Percentiles rank a stretch among this genome's conserved stretches.
Conservation (phyloP, 2,113 vertebrate genomes). For the Archocentrus centrarchus region DNA sequence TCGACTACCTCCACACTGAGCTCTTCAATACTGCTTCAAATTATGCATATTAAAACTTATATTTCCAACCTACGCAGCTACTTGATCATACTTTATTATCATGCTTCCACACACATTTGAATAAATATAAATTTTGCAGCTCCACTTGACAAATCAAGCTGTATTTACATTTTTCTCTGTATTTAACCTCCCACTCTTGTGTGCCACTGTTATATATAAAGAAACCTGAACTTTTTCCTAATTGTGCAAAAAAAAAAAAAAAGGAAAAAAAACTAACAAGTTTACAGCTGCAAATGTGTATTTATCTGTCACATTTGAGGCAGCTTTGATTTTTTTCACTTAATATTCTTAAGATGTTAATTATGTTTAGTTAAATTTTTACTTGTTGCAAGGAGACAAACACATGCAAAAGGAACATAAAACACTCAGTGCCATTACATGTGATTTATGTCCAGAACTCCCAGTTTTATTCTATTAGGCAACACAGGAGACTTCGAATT, state of each 20-base stretch:
- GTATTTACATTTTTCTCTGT: not conserved
- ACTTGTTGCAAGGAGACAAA: not conserved
- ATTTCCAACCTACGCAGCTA: not conserved
- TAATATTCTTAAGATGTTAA: not conserved
- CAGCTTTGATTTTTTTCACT: not conserved
- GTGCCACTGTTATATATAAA: not conserved
- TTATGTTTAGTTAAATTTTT: not conserved
- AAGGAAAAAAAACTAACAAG: too few relatives aligned
- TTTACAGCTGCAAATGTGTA: not conserved
- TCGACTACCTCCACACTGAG: not conserved
- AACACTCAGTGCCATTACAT: not conserved
- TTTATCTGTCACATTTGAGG: not conserved
- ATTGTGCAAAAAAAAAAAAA: not conserved
- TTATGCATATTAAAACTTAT: constrained; percentile 4
- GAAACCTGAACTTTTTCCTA: not conserved
- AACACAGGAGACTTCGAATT: not conserved
- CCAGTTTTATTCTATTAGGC: not conserved
- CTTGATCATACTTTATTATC: not conserved
- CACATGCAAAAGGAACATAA: not conserved
- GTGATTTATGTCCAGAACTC: not conserved
- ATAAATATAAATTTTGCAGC: not conserved
- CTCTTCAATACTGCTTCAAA: not conserved
- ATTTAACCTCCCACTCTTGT: not conserved
- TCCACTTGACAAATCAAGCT: not conserved
- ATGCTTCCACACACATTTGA: not conserved